Evolutionary conservation across 1,140 invertebrate genomes (phyloP), one percentile per base, ranked within the genome.

Genomic region (Zaprionus ghesquierei): DNA sequence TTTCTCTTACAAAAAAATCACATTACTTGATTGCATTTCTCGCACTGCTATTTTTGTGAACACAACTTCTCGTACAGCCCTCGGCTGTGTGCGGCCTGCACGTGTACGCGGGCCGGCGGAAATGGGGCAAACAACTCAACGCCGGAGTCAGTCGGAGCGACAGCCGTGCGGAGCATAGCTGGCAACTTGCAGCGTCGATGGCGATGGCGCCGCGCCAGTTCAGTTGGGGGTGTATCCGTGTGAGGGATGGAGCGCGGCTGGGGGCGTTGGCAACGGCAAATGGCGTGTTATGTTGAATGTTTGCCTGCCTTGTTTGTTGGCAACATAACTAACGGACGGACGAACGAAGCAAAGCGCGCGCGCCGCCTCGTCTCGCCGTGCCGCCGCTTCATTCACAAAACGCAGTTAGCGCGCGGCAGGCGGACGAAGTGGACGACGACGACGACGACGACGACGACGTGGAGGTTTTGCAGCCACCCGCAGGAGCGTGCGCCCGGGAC

Each of bases 311-410:
- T 76, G 81, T 84, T 80, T 85, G 77, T 74, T 85, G 77, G 77
- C 62, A 86, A 86, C 81, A 84, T 84, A 85, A 74, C 81, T 64
- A 75, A 82, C 81, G 69, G n/a, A n/a, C n/a, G n/a, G n/a, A n/a
- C n/a, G n/a, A n/a, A n/a, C n/a, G n/a, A n/a, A n/a, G n/a, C n/a
- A n/a, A 71, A 84, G 54, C 33, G 27, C 62, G 35, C 15, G 64
- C 51, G 41, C 55, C 35, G 12, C 20, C 25, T 20, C 53, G 41
- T 27, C 54, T 38, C 27, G 33, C 38, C 53, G 41, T 22, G 49
- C 31, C 25, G n/a, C 35, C 46, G 61, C 68, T 87, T 74, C 84
- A 87, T 87, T 87, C 84, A 87, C 84, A 87, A 87, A 87, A 84
- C 75, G 82, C 80, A 89, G 85, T 87, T 77, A 72, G 69, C 76